Conservation (phyloP, 2,888 invertebrate species). For the Mythimna lalbum region DNA sequence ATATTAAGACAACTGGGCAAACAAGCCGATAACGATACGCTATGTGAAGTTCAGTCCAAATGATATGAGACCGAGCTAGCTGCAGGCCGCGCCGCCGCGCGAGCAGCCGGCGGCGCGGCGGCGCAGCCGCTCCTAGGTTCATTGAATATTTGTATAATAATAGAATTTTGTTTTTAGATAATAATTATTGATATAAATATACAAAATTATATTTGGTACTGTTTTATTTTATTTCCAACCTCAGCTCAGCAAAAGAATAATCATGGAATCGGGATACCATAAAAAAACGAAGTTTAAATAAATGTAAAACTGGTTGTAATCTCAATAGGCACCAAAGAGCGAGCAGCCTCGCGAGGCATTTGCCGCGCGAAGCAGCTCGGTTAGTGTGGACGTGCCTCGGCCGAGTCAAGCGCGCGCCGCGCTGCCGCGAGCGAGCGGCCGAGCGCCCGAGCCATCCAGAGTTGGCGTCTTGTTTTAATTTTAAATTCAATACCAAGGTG, state of each 20-base stretch:
- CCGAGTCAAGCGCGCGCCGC: too few relatives aligned
- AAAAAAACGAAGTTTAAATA: background rate
- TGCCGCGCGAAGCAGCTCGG: too few relatives aligned
- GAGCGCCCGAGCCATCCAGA: too few relatives aligned
- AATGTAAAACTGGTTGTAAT: constrained; percentile 3
- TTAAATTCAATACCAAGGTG: too few relatives aligned
- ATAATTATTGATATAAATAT: constrained; percentile 85
- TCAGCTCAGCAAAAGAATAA: too few relatives aligned
- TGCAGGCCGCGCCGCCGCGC: background rate
- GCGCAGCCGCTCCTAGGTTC: constrained; percentile 33
- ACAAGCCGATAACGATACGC: constrained; percentile 16
- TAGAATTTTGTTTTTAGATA: constrained; percentile 78
- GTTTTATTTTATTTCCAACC: constrained; percentile 68
- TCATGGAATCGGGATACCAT: too few relatives aligned
- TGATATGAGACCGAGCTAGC: constrained; percentile 3
- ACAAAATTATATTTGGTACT: constrained; percentile 84
- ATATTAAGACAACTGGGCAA: constrained; percentile 35
- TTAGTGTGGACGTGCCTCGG: too few relatives aligned
- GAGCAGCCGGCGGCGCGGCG: background rate
- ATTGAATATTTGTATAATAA: constrained; percentile 73
- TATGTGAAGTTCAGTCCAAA: constrained; percentile 27
- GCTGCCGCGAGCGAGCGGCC: too few relatives aligned
- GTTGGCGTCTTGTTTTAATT: too few relatives aligned
- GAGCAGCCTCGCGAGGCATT: too few relatives aligned
- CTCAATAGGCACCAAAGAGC: background rate